phyloP scores from a whole-genome alignment of 2,888 invertebrate species.

The Cantharis rufa region DNA sequence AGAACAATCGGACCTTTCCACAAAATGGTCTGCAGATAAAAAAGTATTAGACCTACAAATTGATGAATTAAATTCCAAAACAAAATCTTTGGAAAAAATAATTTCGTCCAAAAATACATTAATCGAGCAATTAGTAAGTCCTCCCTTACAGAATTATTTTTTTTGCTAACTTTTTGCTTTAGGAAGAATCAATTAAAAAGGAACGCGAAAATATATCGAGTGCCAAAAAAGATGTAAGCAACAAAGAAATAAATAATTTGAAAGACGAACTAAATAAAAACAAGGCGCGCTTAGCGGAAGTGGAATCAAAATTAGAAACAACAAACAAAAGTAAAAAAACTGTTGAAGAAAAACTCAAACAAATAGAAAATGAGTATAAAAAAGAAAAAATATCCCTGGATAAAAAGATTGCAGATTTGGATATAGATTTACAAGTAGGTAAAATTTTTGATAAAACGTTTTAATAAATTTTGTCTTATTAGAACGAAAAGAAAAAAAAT shows the following conservation, averaged over 20 bases:
- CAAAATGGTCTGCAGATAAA: conserved; percentile 59
- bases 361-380: conserved; percentile 66
- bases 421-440: conserved; percentile 48
- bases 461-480: conserved; percentile 27
- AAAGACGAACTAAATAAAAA: conserved; percentile 47
- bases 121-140: not conserved
- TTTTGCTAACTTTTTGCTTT: not conserved
- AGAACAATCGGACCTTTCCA: conserved; percentile 59
- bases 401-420: conserved; percentile 57
- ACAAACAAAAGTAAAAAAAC: conserved; percentile 43
- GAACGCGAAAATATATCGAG: conserved; percentile 55
- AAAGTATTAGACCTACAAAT: conserved; percentile 58
- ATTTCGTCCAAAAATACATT: conserved; percentile 62
- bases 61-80: conserved; percentile 64
- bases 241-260: conserved; percentile 44
- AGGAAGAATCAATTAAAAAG: conserved; percentile 59
- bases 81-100: conserved; percentile 62
- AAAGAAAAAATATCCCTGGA: conserved; percentile 68
- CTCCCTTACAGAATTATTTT: not conserved
- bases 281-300: conserved; percentile 44
- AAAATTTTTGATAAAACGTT: not conserved
- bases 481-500: conserved; percentile 69
- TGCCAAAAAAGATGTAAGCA: conserved; percentile 44
- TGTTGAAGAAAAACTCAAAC: conserved; percentile 61
- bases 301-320: conserved; percentile 50